Conservation (phyloP, 2,797 vertebrate genomes). For the Micropoecilia bifurca region DNA sequence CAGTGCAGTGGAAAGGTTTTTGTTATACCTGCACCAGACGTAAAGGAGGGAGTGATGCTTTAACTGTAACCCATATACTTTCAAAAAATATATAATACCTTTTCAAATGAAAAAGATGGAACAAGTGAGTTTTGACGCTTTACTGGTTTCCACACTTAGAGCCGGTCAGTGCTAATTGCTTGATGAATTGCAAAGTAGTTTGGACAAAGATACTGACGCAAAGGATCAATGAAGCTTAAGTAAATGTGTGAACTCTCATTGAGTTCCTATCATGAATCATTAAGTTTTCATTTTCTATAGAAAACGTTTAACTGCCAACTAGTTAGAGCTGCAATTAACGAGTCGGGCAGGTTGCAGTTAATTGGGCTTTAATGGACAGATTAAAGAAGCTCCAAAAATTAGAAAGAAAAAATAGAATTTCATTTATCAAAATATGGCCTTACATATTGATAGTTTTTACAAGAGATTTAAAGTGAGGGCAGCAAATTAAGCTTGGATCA, state of each 20-base stretch:
- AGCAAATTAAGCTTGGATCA: not conserved
- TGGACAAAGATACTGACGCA: slow-evolving; percentile 1
- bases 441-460: not conserved
- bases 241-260: slow-evolving; percentile 3
- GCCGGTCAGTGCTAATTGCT: slow-evolving; percentile 34
- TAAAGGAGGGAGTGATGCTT: slow-evolving; percentile 1
- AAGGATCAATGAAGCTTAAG: slow-evolving; percentile 8
- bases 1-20: not conserved
- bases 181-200: slow-evolving; percentile 38
- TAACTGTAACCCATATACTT: too few relatives aligned
- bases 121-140: too few relatives aligned
- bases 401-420: not conserved
- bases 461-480: not conserved
- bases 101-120: too few relatives aligned
- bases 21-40: not conserved
- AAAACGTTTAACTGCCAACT: slow-evolving; percentile 1
- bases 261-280: slow-evolving; percentile 26
- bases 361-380: not conserved
- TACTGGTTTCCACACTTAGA: slow-evolving; percentile 17
- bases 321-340: not conserved
- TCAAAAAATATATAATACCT: too few relatives aligned
- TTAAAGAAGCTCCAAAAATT: not conserved
- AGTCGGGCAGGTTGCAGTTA: not conserved
- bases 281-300: not conserved
- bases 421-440: not conserved